Base-by-base conservation (phyloP, 2,888 invertebrate species). In the Parnassius orleans region DNA sequence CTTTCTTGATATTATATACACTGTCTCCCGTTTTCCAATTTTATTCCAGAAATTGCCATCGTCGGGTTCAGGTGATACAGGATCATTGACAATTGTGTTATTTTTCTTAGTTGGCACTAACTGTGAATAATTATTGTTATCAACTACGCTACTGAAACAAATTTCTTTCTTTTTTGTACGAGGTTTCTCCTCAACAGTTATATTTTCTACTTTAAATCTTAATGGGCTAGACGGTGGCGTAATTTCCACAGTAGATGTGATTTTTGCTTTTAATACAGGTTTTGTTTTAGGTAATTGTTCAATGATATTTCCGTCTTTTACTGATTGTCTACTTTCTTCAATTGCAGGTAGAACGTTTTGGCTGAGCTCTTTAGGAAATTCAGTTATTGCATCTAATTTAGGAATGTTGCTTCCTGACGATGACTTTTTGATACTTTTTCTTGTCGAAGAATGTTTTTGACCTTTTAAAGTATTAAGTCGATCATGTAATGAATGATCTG, bases 1-100 rank as follows among this genome's bases (percentile, higher is more conserved):
- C 73, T 92, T 93, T 65, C 94, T 90, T 72, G 93, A 92, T 59
- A 83, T 82, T 75, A 93, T 90, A 73, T 94, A 93, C 51, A 94
- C 82, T n/a, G 94, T 94, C 81, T 95, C 95, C 65, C 95, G 84
- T 69, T 93, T 92, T 5, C 93, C 94, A 66, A 95, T 93, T 82
- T 91, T 92, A 41, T 92, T 92, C 95, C 95, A 95, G 83, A 95
- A 95, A 75, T 94, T 93, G 11, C 87, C 89, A 66, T 86, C 85
- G 1, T 90, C 91, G 10, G 86, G 84, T 66, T 89, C 90, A 43
- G 87, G 86, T 1, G 89, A 87, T 15, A 69, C 71, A 48, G 72
- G 65, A 60, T 79, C 78, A 60, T 59, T 68, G 3, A 48, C 9
- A 15, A 48, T 9, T 14, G 9, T 48, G n/a, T 48, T 15, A 48